Base-by-base conservation (phyloP, 35 echinoderm and acorn worm genomes). In the Heliocidaris tuberculata region DNA sequence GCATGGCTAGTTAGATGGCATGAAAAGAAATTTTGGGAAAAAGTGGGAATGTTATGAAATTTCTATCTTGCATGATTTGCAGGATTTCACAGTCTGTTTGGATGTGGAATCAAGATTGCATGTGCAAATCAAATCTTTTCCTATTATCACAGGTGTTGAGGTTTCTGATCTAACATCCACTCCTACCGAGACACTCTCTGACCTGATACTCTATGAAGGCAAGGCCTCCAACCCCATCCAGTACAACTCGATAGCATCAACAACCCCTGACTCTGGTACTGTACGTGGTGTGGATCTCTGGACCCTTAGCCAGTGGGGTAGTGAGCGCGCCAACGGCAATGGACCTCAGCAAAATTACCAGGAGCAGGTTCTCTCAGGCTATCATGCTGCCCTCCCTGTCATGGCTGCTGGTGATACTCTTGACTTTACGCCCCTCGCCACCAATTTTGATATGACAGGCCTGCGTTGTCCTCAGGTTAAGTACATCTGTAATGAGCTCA, bases 381-480 rank as follows among this genome's bases (percentile, higher is more conserved):
- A 97, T 65, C 96, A 98, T 65, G 52, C 92, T 47, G 94, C 95
- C 31, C 35, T 97, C 31, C 96, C 96, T 11, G 85, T 98, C 30
- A 30, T 49, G 49, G 31, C 31, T 11, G 93, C 96, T 35, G 96
- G 96, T 9, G 89, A 95, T 13, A 96, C 94, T 48, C 90, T 97
- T 0, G 49, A 65, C 29, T 98, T 96, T 92, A 50, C 90, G 29
- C 52, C 92, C 59, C 61, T 98, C n/a, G 29, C 59, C 50, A 96
- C 97, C 15, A 88, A 97, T 21, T 96, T 97, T 60, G 96, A 97
- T 88, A 98, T 98, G 97, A 97, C 96, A 27, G 95, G 90, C 21
- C 71, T 97, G 29, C 92, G 90, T 21, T 98, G 97, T 86, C 48
- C 65, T 35, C 92, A 97, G 50, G 96, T 97, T 9, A 93, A 90